These are phyloP conservation scores for Callionymus lyra DNA, from an alignment of 2,113 vertebrate genomes.

Conservation along the genomic window DNA sequence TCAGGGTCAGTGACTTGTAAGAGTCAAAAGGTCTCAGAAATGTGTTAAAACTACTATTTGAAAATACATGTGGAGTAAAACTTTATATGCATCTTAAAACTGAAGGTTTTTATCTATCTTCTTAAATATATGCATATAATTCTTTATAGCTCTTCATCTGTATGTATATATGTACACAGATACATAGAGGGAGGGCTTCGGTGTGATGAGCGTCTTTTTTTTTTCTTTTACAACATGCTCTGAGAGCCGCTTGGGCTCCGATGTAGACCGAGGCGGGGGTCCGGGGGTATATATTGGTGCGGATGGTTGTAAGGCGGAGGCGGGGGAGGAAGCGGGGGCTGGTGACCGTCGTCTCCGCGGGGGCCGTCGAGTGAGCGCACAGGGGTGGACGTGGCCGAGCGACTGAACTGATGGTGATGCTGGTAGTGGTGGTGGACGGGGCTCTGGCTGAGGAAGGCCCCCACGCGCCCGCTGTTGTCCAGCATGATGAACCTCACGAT, in stretches of 20 bases:
- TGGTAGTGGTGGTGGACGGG: slow-evolving; percentile 56
- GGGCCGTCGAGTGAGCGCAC: slow-evolving; percentile 54
- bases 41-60: slow-evolving; percentile 71
- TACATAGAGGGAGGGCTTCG: slow-evolving; percentile 28
- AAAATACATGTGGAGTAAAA: slow-evolving; percentile 66
- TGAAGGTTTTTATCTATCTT: slow-evolving; percentile 33
- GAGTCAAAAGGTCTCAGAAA: slow-evolving; percentile 63
- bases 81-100: slow-evolving; percentile 45
- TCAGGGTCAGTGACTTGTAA: slow-evolving; percentile 26
- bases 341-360: slow-evolving; percentile 67
- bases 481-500: slow-evolving; percentile 98
- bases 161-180: slow-evolving; percentile 64
- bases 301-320: slow-evolving; percentile 94
- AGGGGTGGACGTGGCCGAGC: slow-evolving; percentile 77
- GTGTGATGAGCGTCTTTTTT: too few relatives aligned
- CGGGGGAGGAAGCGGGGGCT: slow-evolving; percentile 86
- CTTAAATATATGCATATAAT: slow-evolving; percentile 70
- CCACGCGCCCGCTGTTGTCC: slow-evolving; percentile 83
- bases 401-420: slow-evolving; percentile 70
- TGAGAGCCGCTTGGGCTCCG: slow-evolving; percentile 87
- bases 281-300: slow-evolving; percentile 87
- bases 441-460: slow-evolving; percentile 86
- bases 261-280: slow-evolving; percentile 79
- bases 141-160: slow-evolving; percentile 40
- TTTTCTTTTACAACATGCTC: slow-evolving; percentile 81